Evolutionary conservation across 2,888 invertebrate species (phyloP), one percentile per base, ranked within the genome.

Genomic region (Andrena fulva): DNA sequence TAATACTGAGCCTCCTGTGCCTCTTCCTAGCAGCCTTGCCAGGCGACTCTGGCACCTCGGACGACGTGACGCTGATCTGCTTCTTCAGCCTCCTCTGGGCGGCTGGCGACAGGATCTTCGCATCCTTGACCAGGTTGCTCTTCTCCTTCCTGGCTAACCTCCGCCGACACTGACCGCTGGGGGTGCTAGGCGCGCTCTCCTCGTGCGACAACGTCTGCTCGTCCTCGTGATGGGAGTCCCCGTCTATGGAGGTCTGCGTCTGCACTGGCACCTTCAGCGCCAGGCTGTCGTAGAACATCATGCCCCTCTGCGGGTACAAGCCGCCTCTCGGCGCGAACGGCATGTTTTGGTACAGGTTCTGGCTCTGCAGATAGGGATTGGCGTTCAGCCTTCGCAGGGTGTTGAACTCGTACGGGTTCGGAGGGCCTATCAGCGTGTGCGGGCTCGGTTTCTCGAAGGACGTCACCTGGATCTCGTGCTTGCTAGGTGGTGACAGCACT

Each of bases 371-470:
- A 2, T 89, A 86, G 0, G 90, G 80, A 78, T 79, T 89, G 0
- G 89, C 35, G 2, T 85, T 79, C 1, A 90, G 69, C 20, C 90
- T 83, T 10, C 89, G 85, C 3, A 91, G n/a, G 1, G 89, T 60
- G 6, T 88, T 87, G 0, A 92, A 50, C 16, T 93, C 91, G 74
- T 89, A 92, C 0, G 90, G 82, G 1, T 85, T 86, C 12, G 92
- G 63, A 0, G 91, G 85, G 2, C 92, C 89, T 20, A 91, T 84
- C 8, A 93, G 73, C 1, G 91, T 92, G n/a, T 89, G 90, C 0
- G 94, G 93, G 87, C 91, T 92, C 0, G 94, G 94, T 16, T 88
- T 91, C 73, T 94, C 93, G 84, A 94, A 94, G 0, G 94, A 94
- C 0, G 93, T 94, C n/a, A 92, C 92, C 70, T 93, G 92, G 66